Evolutionary conservation across 2,888 invertebrate genomes (phyloP).

Genomic region (Drosophila limbata): DNA sequence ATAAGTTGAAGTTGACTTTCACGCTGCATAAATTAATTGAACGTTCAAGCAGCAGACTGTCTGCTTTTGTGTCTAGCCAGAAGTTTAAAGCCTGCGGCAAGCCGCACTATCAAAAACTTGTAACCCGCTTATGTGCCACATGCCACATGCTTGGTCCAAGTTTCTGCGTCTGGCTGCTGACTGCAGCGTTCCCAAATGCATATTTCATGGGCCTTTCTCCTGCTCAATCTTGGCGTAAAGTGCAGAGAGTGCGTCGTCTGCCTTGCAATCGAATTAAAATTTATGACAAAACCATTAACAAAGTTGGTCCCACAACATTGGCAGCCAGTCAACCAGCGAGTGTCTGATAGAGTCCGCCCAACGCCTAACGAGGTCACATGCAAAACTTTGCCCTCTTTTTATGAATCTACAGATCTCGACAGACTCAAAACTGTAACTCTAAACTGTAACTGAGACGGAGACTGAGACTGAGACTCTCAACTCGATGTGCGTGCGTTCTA

Average conservation of each 20-base stretch:
- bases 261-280: slow-evolving; percentile 76
- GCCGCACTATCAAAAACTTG: slow-evolving; percentile 70
- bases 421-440: slow-evolving; percentile 9
- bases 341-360: slow-evolving; percentile 30
- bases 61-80: slow-evolving; percentile 38
- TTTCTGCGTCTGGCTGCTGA: slow-evolving; percentile 13
- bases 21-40: slow-evolving; percentile 75
- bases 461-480: slow-evolving; percentile 15
- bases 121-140: slow-evolving; percentile 43
- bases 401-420: slow-evolving; percentile 31
- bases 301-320: slow-evolving; percentile 64
- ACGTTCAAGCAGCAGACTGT: slow-evolving; percentile 42
- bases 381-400: slow-evolving; percentile 64
- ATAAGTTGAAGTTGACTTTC: slow-evolving; percentile 56
- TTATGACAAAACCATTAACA: slow-evolving; percentile 80
- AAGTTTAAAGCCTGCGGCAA: slow-evolving; percentile 23
- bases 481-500: slow-evolving; percentile 17
- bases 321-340: slow-evolving; percentile 52
- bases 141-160: slow-evolving; percentile 27
- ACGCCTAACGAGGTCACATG: slow-evolving; percentile 64
- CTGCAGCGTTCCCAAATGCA: slow-evolving; percentile 56
- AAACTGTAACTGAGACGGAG: slow-evolving; percentile 21
- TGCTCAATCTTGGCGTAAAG: slow-evolving; percentile 2
- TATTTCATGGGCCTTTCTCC: slow-evolving; percentile 57
- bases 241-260: slow-evolving; percentile 36